A percentile compares a stretch with the other conserved stretches of the same genome.
Conservation (phyloP, 2,797 vertebrate species). For the Pangasius larnaudii region DNA sequence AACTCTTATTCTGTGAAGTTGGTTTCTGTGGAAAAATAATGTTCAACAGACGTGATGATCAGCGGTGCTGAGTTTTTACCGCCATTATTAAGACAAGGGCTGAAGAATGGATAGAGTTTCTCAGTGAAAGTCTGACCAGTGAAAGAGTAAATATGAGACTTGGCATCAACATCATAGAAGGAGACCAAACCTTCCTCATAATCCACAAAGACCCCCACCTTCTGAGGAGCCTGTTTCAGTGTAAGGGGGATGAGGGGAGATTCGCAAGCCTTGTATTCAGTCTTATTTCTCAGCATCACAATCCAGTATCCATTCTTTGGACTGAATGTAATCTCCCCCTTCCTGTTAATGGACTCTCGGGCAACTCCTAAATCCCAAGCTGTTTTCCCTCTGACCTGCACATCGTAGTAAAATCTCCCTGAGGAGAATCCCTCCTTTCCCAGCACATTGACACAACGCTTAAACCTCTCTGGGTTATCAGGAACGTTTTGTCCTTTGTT, state of each 20-base stretch:
- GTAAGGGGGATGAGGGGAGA: neutral
- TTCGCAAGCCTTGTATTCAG: conserved; percentile 40
- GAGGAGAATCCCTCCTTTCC: conserved; percentile 49
- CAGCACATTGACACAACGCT: conserved; percentile 10
- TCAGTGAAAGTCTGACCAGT: conserved; percentile 50
- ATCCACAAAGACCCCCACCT: conserved; percentile 45
- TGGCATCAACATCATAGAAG: conserved; percentile 51
- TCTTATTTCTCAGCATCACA: conserved; percentile 41
- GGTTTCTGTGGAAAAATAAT: neutral
- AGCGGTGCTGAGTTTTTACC: conserved; percentile 47
- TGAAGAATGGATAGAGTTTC: conserved; percentile 52
- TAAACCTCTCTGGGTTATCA: conserved; percentile 46
- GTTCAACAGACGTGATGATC: conserved; percentile 35
- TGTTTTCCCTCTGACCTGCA: conserved; percentile 33
- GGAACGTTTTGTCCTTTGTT: neutral
- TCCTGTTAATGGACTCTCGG: conserved; percentile 33
- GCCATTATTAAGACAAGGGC: conserved; percentile 17
- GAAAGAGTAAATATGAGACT: conserved; percentile 44
- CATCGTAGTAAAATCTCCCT: conserved; percentile 51
- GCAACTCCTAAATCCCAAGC: conserved; percentile 43
- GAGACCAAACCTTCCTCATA: conserved; percentile 54
- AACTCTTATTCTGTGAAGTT: neutral
- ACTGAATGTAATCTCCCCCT: neutral
- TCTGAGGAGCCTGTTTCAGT: conserved; percentile 43
- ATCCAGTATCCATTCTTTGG: conserved; percentile 53